phyloP scores from a whole-genome alignment of 2,888 invertebrate species.

The Sarcophaga subvicina region DNA sequence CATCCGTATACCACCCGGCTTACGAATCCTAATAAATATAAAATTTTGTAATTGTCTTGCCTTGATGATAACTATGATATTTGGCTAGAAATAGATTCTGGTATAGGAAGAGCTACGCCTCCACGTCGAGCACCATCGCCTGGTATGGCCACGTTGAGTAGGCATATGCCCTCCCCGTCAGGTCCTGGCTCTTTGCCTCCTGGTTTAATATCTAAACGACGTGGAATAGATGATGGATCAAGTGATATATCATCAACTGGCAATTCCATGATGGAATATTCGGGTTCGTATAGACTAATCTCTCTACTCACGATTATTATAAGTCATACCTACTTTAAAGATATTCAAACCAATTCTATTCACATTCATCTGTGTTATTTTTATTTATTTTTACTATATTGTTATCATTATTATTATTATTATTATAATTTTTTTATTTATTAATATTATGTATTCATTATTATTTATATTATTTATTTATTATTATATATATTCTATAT shows the following conservation, averaged over 20 bases:
- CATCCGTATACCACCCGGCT: conserved; percentile 26
- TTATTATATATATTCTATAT: background rate
- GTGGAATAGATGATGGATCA: conserved; percentile 88
- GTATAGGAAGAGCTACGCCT: conserved; percentile 93
- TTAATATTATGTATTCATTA: background rate
- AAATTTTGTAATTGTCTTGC: conserved; percentile 54
- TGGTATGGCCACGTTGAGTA: conserved; percentile 86
- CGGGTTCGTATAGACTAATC: conserved; percentile 84
- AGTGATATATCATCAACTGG: conserved; percentile 93
- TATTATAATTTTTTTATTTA: conserved; percentile 16
- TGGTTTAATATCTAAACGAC: conserved; percentile 88
- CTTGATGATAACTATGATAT: conserved; percentile 66
- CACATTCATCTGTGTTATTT: conserved; percentile 28
- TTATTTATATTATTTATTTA: background rate
- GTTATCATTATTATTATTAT: conserved; percentile 16
- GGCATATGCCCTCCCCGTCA: conserved; percentile 91
- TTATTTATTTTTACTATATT: conserved; percentile 9
- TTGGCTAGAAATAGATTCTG: conserved; percentile 89
- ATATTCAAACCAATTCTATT: conserved; percentile 19
- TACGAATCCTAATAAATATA: conserved; percentile 53
- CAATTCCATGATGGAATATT: conserved; percentile 92
- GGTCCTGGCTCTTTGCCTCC: conserved; percentile 92
- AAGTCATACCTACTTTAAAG: background rate
- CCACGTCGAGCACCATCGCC: conserved; percentile 94
- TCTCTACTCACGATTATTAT: background rate